Percentiles rank a stretch among this genome's conserved stretches.
These are phyloP conservation scores for Urocitellus parryii DNA, from an alignment of 2,113 vertebrate genomes.

Conservation along the genomic window DNA sequence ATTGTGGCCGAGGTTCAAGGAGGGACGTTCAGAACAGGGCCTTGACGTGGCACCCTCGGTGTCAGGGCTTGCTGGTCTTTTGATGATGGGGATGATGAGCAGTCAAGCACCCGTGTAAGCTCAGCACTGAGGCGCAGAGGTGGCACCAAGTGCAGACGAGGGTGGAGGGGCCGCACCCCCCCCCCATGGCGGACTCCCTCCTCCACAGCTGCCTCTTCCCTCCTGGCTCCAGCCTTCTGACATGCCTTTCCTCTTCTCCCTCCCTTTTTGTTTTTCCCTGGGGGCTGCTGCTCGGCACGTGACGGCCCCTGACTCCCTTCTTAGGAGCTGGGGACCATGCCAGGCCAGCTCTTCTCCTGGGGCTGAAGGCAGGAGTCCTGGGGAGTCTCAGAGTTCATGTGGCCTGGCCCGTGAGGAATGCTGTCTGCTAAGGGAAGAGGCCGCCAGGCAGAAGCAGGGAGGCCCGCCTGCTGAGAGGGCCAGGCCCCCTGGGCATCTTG, in stretches of 20 bases:
- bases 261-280: neutral
- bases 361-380: neutral
- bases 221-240: rapidly evolving
- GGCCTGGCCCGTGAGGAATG: neutral
- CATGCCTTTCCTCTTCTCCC: neutral
- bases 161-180: neutral
- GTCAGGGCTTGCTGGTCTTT: neutral
- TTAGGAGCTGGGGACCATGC: rapidly evolving
- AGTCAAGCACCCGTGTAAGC: neutral
- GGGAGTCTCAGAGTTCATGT: rapidly evolving
- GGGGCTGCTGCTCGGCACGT: too few species aligned
- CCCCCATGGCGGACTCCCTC: rapidly evolving
- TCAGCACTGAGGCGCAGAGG: too few species aligned
- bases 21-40: neutral
- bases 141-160: neutral
- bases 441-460: rapidly evolving
- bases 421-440: rapidly evolving
- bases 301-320: rapidly evolving
- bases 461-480: neutral
- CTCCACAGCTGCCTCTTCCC: neutral
- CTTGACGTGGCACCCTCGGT: too few species aligned
- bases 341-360: neutral
- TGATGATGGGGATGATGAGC: neutral
- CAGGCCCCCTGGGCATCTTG: rapidly evolving
- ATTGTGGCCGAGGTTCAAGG: neutral